Evolutionary conservation across 2,888 invertebrate genomes (phyloP).

Genomic region (Xestia sexstrigata): DNA sequence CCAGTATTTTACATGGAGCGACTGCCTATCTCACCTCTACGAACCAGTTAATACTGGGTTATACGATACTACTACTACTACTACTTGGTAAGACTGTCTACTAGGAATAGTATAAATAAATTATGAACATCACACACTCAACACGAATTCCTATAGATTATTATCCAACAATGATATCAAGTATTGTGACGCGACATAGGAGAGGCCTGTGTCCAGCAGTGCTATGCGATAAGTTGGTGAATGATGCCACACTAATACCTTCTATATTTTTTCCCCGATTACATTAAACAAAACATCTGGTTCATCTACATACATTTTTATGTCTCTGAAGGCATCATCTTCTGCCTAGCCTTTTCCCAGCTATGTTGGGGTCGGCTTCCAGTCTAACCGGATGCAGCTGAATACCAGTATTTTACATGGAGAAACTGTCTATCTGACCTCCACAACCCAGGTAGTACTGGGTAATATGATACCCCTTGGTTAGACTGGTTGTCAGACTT

Average conservation of each 20-base stretch:
- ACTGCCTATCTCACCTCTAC: background rate
- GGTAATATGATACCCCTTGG: too few species aligned
- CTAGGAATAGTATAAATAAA: background rate
- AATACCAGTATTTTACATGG: too few species aligned
- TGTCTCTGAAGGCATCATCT: too few species aligned
- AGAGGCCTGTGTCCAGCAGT: conserved; percentile 9
- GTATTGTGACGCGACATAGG: conserved; percentile 5
- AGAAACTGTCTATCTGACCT: too few species aligned
- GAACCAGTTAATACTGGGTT: background rate
- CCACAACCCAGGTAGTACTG: too few species aligned
- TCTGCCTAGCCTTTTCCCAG: too few species aligned
- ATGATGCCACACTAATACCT: background rate
- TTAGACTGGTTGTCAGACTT: too few species aligned
- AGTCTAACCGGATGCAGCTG: too few species aligned
- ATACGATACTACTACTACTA: background rate
- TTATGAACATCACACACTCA: background rate
- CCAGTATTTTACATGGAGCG: background rate
- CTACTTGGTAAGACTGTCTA: background rate
- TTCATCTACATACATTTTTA: background rate
- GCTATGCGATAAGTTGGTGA: conserved; percentile 14
- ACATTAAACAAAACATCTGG: background rate
- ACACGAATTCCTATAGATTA: conserved; percentile 13
- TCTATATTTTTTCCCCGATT: background rate
- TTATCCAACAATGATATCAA: conserved; percentile 1
- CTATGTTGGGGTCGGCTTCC: too few species aligned